Conservation (phyloP, 2,113 vertebrate genomes). For the Sorex fumeus region DNA sequence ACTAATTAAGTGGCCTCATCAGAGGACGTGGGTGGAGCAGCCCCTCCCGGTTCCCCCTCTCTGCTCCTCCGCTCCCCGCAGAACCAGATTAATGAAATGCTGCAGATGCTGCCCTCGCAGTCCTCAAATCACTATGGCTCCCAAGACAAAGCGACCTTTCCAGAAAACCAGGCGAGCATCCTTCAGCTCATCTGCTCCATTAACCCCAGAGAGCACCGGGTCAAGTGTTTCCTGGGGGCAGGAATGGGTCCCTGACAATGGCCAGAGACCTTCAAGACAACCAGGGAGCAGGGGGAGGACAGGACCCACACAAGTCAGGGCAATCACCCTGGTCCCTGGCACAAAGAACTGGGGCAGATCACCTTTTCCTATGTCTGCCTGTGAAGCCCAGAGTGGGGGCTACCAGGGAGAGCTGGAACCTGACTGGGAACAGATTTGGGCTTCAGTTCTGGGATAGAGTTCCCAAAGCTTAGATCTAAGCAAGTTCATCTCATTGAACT, state of each 20-base stretch:
- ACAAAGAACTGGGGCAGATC: not conserved
- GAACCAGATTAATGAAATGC: not conserved
- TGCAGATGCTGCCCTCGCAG: conserved; percentile 28
- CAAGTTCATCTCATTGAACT: not conserved
- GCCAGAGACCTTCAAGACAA: not conserved
- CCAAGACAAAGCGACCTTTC: conserved; percentile 49
- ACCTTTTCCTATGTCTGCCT: no score
- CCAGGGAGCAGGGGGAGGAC: not conserved
- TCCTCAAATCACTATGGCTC: conserved; percentile 45
- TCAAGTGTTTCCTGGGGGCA: not conserved
- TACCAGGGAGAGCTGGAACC: no score
- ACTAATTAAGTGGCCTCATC: conserved; percentile 27
- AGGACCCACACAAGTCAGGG: not conserved
- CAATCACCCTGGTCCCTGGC: not conserved
- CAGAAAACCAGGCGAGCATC: not conserved
- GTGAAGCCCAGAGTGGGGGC: not conserved
- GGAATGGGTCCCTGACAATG: not conserved
- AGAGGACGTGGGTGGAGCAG: not conserved
- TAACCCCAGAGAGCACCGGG: not conserved
- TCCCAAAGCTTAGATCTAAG: not conserved
- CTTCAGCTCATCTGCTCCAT: not conserved
- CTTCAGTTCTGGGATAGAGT: not conserved
- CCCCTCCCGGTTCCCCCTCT: not conserved
- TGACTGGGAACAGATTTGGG: not conserved
- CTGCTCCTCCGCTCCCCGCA: not conserved